These are phyloP conservation scores for Cheilosia grossa DNA, from an alignment of 2,888 invertebrate species.

Conservation along the genomic window DNA sequence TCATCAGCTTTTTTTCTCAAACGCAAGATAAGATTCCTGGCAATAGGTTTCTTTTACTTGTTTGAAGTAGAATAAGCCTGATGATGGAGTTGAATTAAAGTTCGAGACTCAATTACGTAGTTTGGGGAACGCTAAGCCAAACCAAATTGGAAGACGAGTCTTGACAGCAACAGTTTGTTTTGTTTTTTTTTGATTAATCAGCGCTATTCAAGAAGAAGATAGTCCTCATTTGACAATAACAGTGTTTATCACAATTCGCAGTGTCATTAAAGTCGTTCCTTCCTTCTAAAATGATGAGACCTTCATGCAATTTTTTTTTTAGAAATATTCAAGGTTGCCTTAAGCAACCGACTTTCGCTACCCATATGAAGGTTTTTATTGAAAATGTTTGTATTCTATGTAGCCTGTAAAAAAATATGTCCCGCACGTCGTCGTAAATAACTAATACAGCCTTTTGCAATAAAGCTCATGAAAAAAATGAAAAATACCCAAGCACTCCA, in stretches of 20 bases:
- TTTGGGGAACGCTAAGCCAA: not conserved
- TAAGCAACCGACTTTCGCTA: no score
- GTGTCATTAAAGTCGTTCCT: no score
- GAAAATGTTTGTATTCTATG: no score
- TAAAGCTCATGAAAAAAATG: not conserved
- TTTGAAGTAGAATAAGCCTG: not conserved
- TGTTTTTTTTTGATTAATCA: no score
- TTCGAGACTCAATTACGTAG: not conserved
- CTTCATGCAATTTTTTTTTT: no score
- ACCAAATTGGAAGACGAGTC: no score
- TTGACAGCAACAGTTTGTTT: no score
- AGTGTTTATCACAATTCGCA: no score
- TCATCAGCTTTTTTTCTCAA: not conserved
- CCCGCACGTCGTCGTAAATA: not conserved
- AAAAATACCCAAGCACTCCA: not conserved
- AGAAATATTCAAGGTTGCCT: no score
- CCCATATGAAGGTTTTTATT: no score
- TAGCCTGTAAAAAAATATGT: not conserved
- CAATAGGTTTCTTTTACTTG: not conserved
- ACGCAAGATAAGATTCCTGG: constrained; percentile 16
- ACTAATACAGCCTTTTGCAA: not conserved
- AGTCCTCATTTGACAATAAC: no score
- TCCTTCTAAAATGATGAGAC: not conserved
- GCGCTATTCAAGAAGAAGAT: no score
- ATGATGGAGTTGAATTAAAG: not conserved